Evolutionary conservation across 2,888 invertebrate species (phyloP), one percentile per base, ranked within the genome.

Genomic region (Lottia gigantea): DNA sequence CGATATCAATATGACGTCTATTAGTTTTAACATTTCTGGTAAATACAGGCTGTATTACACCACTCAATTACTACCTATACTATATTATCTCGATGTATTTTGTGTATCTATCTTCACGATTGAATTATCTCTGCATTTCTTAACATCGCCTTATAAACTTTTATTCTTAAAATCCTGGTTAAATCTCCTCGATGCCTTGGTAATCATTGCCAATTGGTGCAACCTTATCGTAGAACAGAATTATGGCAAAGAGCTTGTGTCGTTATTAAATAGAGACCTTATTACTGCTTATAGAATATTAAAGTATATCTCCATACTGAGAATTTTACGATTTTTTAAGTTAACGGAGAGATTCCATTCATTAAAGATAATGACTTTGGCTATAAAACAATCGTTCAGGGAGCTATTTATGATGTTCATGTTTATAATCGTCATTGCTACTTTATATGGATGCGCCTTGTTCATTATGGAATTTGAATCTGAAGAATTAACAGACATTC

Each of bases 351-450:
- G 68, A n/a, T 71, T 71, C 66, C 19, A 49, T 3, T 19, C 83
- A 0, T 69, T 84, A 12, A 76, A 81, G 66, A 80, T 86, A 26
- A 75, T 86, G 19, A 78, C 79, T 26, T 73, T 83, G 64, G 79
- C 85, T 0, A 67, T 85, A 40, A 82, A 79, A 62, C 79, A 80
- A 46, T 84, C 83, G 55, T 71, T 76, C 14, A 75, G 77, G 67
- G 86, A 86, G 67, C 72, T 86, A 14, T 72, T 80, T 2, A 72
- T 85, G n/a, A 75, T 85, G 31, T 73, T 79, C 31, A 78, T 85
- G 70, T 78, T 80, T 0, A 81, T 82, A 46, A 71, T 82, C 14
- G 64, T 86, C n/a, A 85, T 85, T 67, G 83, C 81, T n/a, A 79
- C 83, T 16, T 72, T 85, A 15, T 78, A 84, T 19, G 84, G 79